Percentiles rank a stretch among this genome's conserved stretches.
Evolutionary conservation across 2,888 invertebrate species (phyloP).

Genomic region (Dorcus hopei): DNA sequence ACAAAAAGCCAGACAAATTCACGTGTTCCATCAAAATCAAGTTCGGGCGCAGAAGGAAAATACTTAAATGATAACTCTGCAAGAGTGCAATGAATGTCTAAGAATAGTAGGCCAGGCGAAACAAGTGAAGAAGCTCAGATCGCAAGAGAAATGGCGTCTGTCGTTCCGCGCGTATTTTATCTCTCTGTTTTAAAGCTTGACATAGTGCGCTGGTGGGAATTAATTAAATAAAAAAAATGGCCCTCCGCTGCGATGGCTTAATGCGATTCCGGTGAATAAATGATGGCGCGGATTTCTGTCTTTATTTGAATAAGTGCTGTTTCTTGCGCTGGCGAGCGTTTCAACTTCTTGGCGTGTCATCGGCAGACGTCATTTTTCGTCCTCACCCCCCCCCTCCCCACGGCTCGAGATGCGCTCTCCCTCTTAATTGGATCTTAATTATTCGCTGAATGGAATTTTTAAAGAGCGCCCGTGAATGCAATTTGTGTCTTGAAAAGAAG

Average conservation of each 20-base stretch:
- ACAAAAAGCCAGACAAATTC: slow-evolving; percentile 23
- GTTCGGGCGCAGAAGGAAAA: slow-evolving; percentile 10
- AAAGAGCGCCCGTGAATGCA: no score
- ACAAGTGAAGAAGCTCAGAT: slow-evolving; percentile 33
- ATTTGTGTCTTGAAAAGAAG: no score
- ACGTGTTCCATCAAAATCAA: slow-evolving; percentile 27
- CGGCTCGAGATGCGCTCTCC: not conserved
- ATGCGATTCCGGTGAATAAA: slow-evolving; percentile 45
- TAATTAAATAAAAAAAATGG: slow-evolving; percentile 48
- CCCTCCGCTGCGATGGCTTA: slow-evolving; percentile 43
- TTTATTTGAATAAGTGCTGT: slow-evolving; percentile 38
- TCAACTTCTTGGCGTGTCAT: no score
- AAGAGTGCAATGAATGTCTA: slow-evolving; percentile 15
- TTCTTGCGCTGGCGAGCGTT: no score
- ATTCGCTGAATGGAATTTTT: no score
- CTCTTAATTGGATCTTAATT: no score
- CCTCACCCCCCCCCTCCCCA: not conserved
- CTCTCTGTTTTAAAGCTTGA: slow-evolving; percentile 46
- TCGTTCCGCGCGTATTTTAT: slow-evolving; percentile 46
- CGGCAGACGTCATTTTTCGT: not conserved
- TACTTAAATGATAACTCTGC: slow-evolving; percentile 1
- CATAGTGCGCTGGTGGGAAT: slow-evolving; percentile 47
- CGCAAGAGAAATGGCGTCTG: slow-evolving; percentile 44
- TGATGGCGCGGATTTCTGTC: slow-evolving; percentile 38
- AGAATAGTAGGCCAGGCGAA: slow-evolving; percentile 19